phyloP scores from a whole-genome alignment of 1,140 invertebrate species.

The Agrypnia vestita region DNA sequence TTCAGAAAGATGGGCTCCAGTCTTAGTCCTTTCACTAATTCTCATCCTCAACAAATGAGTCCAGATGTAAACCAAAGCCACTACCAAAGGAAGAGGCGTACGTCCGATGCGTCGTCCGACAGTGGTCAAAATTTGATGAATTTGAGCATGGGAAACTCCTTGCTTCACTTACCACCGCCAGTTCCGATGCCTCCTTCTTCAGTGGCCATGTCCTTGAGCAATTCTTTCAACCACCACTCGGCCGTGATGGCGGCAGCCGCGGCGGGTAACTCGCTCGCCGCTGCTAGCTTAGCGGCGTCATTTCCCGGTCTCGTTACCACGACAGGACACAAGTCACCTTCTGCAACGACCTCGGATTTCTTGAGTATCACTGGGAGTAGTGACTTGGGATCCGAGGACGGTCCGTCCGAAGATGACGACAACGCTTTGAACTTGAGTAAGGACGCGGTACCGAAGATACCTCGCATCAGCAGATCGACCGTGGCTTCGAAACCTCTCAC shows the following conservation, averaged over 20 bases:
- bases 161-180: slow-evolving; percentile 74
- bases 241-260: slow-evolving; percentile 73
- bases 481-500: slow-evolving; percentile 86
- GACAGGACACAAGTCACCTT: slow-evolving; percentile 65
- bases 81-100: slow-evolving; percentile 68
- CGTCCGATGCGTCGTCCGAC: slow-evolving; percentile 68
- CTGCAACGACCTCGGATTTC: slow-evolving; percentile 64
- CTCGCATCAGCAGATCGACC: slow-evolving; percentile 68
- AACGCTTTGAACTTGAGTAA: slow-evolving; percentile 83
- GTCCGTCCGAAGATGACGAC: slow-evolving; percentile 78
- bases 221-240: slow-evolving; percentile 73
- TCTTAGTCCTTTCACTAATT: slow-evolving; percentile 65
- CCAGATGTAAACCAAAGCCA: slow-evolving; percentile 66
- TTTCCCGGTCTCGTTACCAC: slow-evolving; percentile 61
- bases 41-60: slow-evolving; percentile 63
- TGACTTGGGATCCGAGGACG: slow-evolving; percentile 66
- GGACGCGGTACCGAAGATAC: slow-evolving; percentile 69
- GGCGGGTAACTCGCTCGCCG: slow-evolving; percentile 67
- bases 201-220: slow-evolving; percentile 68
- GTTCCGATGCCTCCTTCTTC: slow-evolving; percentile 78
- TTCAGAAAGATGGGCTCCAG: slow-evolving; percentile 84
- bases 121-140: slow-evolving; percentile 76
- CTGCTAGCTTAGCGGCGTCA: slow-evolving; percentile 67
- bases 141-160: slow-evolving; percentile 74
- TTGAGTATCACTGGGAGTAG: slow-evolving; percentile 67